Conservation (phyloP, 2,113 vertebrate genomes). For the Mastomys coucha region DNA sequence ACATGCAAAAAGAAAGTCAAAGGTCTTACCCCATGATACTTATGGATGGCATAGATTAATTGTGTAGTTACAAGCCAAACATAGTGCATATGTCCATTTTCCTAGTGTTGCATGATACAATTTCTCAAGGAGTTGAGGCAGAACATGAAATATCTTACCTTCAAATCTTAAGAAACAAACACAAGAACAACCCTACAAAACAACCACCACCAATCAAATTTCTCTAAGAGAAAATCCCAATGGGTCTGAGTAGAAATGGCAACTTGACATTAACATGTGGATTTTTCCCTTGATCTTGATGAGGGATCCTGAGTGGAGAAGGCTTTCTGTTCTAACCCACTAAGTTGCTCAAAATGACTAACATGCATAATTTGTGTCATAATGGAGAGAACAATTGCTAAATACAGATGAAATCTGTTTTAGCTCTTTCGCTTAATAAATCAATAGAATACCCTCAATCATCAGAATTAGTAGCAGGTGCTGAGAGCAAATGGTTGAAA, state of each 20-base stretch:
- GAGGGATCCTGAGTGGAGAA: not conserved
- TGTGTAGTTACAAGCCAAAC: not conserved
- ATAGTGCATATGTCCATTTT: not conserved
- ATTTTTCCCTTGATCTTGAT: not conserved
- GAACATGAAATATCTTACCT: not conserved
- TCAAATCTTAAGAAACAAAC: not conserved
- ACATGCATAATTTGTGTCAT: not conserved
- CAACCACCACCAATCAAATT: not conserved
- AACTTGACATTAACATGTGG: not conserved
- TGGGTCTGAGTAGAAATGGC: not conserved
- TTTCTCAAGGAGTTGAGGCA: not conserved
- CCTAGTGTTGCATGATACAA: not conserved
- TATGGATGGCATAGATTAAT: not conserved
- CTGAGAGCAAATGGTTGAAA: not conserved
- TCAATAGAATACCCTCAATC: not conserved
- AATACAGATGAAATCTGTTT: not conserved
- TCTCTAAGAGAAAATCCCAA: not conserved
- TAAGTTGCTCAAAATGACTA: not conserved
- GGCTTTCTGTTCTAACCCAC: not conserved
- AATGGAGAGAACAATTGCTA: not conserved
- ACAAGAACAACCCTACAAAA: not conserved
- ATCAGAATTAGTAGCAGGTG: not conserved
- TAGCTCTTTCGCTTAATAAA: slow-evolving; percentile 19
- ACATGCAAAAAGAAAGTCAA: not conserved
- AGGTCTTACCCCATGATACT: not conserved